These are phyloP conservation scores for Sericinus montela DNA, from an alignment of 2,888 invertebrate species.

Conservation along the genomic window DNA sequence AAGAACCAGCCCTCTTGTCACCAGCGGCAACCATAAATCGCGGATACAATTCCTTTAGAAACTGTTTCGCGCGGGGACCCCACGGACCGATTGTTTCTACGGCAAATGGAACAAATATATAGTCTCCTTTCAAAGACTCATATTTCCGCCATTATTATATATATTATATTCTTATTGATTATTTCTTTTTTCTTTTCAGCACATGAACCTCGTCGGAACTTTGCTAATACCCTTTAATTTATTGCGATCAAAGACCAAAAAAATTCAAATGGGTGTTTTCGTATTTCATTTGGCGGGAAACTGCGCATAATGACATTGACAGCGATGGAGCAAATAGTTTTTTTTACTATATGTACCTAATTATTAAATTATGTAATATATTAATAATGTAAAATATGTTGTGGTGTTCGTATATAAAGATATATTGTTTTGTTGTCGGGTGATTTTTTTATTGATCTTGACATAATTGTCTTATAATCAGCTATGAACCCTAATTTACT, in stretches of 20 bases:
- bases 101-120: too few species aligned
- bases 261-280: background rate
- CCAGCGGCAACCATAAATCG: too few species aligned
- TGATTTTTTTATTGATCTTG: background rate
- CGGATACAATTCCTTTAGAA: too few species aligned
- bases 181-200: constrained; percentile 38
- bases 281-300: constrained; percentile 5
- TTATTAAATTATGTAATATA: background rate
- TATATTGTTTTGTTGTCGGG: background rate
- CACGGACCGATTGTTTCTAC: too few species aligned
- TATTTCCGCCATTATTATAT: too few species aligned
- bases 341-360: too few species aligned
- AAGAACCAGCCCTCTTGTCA: too few species aligned
- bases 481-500: too few species aligned
- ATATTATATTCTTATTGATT: too few species aligned
- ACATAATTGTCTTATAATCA: too few species aligned
- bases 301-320: background rate
- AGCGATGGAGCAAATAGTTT: background rate
- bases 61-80: too few species aligned
- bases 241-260: constrained; percentile 23
- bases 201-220: constrained; percentile 36
- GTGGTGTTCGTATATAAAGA: background rate
- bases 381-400: background rate
- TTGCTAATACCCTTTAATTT: constrained; percentile 24
- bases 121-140: too few species aligned